phyloP scores from a whole-genome alignment of 1,140 invertebrate genomes.

The Zophobas atratus region DNA sequence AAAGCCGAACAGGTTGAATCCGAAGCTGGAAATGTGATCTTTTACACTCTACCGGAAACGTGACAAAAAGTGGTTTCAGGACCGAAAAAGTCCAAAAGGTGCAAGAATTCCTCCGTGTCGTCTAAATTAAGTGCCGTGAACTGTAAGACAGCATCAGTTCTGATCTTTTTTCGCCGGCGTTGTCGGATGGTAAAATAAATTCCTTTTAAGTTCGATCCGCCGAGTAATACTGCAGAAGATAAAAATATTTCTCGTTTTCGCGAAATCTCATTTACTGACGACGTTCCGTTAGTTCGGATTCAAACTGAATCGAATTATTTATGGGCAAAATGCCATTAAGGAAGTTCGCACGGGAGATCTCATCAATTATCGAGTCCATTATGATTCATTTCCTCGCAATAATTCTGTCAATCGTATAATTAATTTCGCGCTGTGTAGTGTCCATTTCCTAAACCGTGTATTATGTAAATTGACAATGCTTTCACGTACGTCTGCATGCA shows the following conservation, averaged over 20 bases:
- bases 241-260: constrained; percentile 26
- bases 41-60: too few species aligned
- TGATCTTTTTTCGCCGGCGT: neutral
- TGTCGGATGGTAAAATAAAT: neutral
- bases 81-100: neutral
- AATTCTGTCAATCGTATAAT: constrained; percentile 28
- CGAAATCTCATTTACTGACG: constrained; percentile 30
- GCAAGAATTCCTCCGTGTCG: neutral
- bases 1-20: too few species aligned
- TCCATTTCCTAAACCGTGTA: constrained; percentile 15
- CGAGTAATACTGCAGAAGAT: neutral
- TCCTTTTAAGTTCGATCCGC: constrained; percentile 1
- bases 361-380: constrained; percentile 28
- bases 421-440: constrained; percentile 18
- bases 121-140: constrained; percentile 17
- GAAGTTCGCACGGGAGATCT: constrained; percentile 29
- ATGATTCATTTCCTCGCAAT: constrained; percentile 35
- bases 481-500: constrained; percentile 26
- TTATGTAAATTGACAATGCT: constrained; percentile 24
- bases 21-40: too few species aligned
- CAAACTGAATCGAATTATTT: constrained; percentile 35
- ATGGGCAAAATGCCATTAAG: constrained; percentile 39
- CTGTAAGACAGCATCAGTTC: constrained; percentile 20
- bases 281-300: constrained; percentile 25
- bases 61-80: too few species aligned